Evolutionary conservation across 2,888 invertebrate species (phyloP).

Genomic region (Synanthedon formicaeformis): DNA sequence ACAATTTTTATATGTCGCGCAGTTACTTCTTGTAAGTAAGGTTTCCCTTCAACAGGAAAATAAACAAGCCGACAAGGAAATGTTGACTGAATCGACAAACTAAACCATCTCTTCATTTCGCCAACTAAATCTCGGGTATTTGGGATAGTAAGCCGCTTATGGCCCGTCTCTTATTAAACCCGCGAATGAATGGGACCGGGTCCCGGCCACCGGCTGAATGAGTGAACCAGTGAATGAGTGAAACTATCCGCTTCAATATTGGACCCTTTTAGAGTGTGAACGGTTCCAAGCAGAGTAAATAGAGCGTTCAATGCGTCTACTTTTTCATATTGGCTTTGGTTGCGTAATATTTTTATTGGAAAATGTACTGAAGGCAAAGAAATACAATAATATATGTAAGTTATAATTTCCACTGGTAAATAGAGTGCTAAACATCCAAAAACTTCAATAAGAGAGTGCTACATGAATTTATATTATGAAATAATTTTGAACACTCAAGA

Average conservation of each 20-base stretch:
- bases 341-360: too few relatives aligned
- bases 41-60: too few relatives aligned
- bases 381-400: too few relatives aligned
- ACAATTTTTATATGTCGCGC: too few relatives aligned
- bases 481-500: too few relatives aligned
- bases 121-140: conserved; percentile 38
- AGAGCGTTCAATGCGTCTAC: conserved; percentile 6
- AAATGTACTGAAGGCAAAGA: too few relatives aligned
- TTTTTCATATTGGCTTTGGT: too few relatives aligned
- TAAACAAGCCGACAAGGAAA: neutral
- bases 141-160: conserved; percentile 44
- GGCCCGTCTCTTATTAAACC: conserved; percentile 33
- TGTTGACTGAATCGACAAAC: neutral
- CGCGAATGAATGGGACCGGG: conserved; percentile 24
- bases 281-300: conserved; percentile 26
- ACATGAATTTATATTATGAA: too few relatives aligned
- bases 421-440: too few relatives aligned
- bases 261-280: conserved; percentile 12
- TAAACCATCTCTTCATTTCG: conserved; percentile 1
- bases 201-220: conserved; percentile 21
- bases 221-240: conserved; percentile 10
- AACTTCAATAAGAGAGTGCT: too few relatives aligned
- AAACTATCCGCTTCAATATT: conserved; percentile 24
- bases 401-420: too few relatives aligned
- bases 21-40: too few relatives aligned